Conservation (phyloP, 2,113 vertebrate species). For the Gymnarchus niloticus region DNA sequence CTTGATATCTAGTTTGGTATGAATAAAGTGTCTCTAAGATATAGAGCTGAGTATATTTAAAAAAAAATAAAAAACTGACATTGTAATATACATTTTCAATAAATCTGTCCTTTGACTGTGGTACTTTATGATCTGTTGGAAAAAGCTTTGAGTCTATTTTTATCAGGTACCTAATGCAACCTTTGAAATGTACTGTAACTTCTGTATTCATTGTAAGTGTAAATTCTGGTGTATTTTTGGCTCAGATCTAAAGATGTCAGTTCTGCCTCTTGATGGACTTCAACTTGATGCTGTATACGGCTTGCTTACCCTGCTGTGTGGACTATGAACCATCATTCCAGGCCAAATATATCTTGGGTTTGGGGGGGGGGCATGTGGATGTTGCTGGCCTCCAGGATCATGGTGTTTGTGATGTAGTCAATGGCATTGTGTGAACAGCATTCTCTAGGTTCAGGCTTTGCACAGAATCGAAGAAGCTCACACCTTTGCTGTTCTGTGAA, state of each 20-base stretch:
- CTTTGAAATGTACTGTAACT: not conserved
- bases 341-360: not conserved
- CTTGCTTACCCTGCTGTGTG: not conserved
- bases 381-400: not conserved
- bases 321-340: not conserved
- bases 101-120: conserved; percentile 92
- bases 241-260: not conserved
- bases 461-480: not conserved
- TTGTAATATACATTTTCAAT: conserved; percentile 89
- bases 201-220: conserved; percentile 4
- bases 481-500: not conserved
- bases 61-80: conserved; percentile 20
- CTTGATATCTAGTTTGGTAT: conserved; percentile 71
- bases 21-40: conserved; percentile 76
- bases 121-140: conserved; percentile 43
- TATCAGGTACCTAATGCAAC: not conserved
- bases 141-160: conserved; percentile 12
- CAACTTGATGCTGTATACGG: not conserved
- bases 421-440: not conserved
- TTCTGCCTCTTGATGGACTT: not conserved
- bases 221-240: not conserved
- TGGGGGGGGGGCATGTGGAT: not conserved
- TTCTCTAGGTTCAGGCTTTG: not conserved
- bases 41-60: conserved; percentile 31
- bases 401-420: not conserved